Percentiles rank a stretch among this genome's conserved stretches.
Conservation (phyloP, 2,888 invertebrate species). For the Dolichomitus sp. region DNA sequence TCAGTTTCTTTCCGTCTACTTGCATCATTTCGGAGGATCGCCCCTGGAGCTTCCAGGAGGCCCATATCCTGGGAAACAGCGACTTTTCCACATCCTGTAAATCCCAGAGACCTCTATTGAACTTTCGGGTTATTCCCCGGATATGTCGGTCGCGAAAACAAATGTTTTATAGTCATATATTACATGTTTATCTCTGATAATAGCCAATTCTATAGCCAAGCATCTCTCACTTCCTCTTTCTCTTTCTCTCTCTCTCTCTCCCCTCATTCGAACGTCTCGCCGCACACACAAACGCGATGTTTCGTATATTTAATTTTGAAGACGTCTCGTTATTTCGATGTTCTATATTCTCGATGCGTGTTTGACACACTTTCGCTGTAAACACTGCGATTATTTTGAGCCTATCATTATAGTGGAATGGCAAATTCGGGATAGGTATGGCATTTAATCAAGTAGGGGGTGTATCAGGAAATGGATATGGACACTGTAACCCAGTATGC, state of each 20-base stretch:
- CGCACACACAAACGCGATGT: background rate
- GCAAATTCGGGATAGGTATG: constrained; percentile 26
- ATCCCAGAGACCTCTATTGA: constrained; percentile 2
- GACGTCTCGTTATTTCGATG: background rate
- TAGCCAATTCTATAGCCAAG: background rate
- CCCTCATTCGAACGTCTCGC: constrained; percentile 8
- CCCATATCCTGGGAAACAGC: background rate
- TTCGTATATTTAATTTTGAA: constrained; percentile 13
- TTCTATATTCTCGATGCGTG: background rate
- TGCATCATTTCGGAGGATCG: background rate
- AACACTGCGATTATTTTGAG: background rate
- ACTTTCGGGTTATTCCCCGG: background rate
- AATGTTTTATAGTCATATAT: background rate
- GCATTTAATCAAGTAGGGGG: constrained; percentile 32
- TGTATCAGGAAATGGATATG: constrained; percentile 53
- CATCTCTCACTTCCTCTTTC: background rate
- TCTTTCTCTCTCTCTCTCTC: background rate
- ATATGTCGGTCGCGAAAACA: background rate
- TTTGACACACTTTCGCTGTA: background rate
- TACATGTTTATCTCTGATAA: constrained; percentile 32
- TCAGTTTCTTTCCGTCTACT: background rate
- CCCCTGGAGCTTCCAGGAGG: background rate
- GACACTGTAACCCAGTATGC: constrained; percentile 17
- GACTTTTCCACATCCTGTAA: background rate
- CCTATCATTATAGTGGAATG: constrained; percentile 2